Evolutionary conservation across 2,888 invertebrate species (phyloP).

Genomic region (Ornithoptera alexandrae): DNA sequence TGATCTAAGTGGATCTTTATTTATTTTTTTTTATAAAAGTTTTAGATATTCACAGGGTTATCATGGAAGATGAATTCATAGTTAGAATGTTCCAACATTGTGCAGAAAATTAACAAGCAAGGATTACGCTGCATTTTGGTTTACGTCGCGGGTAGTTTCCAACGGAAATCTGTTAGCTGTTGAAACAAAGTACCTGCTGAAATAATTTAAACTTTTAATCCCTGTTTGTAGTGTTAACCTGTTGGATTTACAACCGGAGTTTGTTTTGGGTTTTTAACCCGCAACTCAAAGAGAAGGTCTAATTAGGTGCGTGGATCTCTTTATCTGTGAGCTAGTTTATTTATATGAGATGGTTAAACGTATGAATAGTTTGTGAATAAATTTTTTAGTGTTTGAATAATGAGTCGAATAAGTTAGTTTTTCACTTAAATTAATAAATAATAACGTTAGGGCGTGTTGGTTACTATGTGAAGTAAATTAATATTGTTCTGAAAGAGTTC

Average conservation of each 20-base stretch:
- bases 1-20: neutral
- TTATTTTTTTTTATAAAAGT: neutral
- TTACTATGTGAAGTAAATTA: no score
- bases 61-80: neutral
- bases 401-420: no score
- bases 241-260: conserved; percentile 11
- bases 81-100: conserved; percentile 8
- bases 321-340: no score
- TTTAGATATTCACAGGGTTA: no score
- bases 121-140: conserved; percentile 27
- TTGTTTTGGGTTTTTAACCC: conserved; percentile 16
- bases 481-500: no score
- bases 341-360: no score
- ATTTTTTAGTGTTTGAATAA: no score
- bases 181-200: conserved; percentile 44
- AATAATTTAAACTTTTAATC: conserved; percentile 72
- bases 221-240: conserved; percentile 42
- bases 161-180: conserved; percentile 29
- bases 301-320: no score
- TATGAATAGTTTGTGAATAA: no score
- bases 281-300: no score
- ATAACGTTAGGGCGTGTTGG: no score
- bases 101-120: conserved; percentile 24
- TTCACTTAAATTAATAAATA: no score
- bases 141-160: conserved; percentile 18